Conservation (phyloP, 2,888 invertebrate species). For the Alloplasta piceator region DNA sequence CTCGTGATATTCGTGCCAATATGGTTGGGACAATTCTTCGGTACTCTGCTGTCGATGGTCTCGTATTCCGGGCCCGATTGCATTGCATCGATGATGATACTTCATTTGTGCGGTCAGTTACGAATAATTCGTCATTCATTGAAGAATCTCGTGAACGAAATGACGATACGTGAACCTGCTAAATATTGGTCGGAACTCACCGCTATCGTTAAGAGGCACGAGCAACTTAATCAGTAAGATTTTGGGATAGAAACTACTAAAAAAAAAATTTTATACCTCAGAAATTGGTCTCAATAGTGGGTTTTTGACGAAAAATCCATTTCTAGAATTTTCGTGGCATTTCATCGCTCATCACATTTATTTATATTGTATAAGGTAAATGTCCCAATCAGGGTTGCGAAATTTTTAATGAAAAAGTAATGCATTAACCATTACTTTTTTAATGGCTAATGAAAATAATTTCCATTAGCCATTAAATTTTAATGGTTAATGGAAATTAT, state of each 20-base stretch:
- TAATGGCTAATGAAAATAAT: too few relatives aligned
- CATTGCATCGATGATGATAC: conserved; percentile 70
- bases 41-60: conserved; percentile 68
- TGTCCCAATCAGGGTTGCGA: too few relatives aligned
- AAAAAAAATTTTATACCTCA: background rate
- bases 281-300: too few relatives aligned
- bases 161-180: conserved; percentile 27
- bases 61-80: conserved; percentile 73
- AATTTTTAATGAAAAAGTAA: too few relatives aligned
- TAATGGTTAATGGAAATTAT: too few relatives aligned
- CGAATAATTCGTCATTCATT: conserved; percentile 51
- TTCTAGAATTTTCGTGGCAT: too few relatives aligned
- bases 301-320: too few relatives aligned
- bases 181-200: conserved; percentile 42
- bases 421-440: too few relatives aligned
- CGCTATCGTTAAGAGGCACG: conserved; percentile 58
- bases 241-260: background rate
- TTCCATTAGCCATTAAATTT: too few relatives aligned
- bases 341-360: too few relatives aligned
- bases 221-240: conserved; percentile 61
- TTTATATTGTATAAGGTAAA: too few relatives aligned
- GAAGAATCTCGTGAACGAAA: conserved; percentile 56
- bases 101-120: conserved; percentile 76
- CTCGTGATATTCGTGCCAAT: conserved; percentile 71
- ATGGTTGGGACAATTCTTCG: conserved; percentile 72